Percentiles rank a stretch among this genome's conserved stretches.
These are phyloP conservation scores for Calameuta pallipes DNA, from an alignment of 2,888 invertebrate species.

Conservation along the genomic window DNA sequence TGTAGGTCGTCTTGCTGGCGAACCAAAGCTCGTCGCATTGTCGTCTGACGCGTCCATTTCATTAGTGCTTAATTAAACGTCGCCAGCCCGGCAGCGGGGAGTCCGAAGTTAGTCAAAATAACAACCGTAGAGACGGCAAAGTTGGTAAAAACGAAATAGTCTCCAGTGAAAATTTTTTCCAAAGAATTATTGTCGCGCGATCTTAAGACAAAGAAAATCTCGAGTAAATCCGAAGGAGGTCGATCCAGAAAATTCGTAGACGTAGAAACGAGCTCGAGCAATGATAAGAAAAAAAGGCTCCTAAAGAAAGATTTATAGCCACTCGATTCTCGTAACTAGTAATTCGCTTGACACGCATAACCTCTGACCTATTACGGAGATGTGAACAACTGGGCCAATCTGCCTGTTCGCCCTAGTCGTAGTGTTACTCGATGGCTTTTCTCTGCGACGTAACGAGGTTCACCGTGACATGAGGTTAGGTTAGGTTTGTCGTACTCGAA, in stretches of 20 bases:
- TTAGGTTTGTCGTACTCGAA: not conserved
- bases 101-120: not conserved
- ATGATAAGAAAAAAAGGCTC: not conserved
- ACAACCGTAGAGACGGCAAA: not conserved
- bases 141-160: not conserved
- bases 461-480: not conserved
- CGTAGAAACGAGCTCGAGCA: not conserved
- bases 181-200: not conserved
- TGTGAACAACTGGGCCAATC: not conserved
- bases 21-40: conserved; percentile 4
- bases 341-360: not conserved
- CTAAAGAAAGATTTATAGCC: not conserved
- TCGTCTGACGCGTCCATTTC: conserved; percentile 48
- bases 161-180: not conserved
- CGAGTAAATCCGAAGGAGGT: not conserved
- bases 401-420: not conserved
- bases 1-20: conserved; percentile 5
- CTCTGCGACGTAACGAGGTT: not conserved
- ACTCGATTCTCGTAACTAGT: not conserved
- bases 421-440: not conserved
- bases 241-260: not conserved
- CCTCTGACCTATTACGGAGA: not conserved
- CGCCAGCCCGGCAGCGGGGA: not conserved
- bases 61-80: conserved; percentile 57
- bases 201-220: too few species aligned